These are phyloP conservation scores for Asbolus verrucosus DNA, from an alignment of 1,140 invertebrate genomes.

Conservation along the genomic window DNA sequence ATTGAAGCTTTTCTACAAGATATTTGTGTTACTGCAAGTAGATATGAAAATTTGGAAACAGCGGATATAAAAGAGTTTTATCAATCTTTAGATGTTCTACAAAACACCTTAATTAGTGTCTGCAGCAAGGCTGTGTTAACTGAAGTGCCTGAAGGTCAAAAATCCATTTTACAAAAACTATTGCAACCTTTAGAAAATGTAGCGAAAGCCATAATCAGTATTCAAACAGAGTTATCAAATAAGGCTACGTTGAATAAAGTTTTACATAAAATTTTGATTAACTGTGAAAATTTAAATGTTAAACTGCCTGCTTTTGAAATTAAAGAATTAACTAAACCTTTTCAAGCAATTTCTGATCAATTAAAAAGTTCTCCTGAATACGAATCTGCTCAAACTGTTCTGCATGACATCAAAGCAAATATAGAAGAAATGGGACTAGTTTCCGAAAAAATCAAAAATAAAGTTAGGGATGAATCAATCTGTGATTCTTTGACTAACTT, in stretches of 20 bases:
- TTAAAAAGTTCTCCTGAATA: slow-evolving; percentile 2
- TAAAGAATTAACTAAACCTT: background rate
- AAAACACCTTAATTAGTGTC: slow-evolving; percentile 59
- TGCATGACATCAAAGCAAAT: background rate
- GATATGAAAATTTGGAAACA: slow-evolving; percentile 29
- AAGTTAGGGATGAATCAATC: too few relatives aligned
- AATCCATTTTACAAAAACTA: slow-evolving; percentile 59
- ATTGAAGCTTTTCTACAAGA: slow-evolving; percentile 53
- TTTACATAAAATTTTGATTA: slow-evolving; percentile 27
- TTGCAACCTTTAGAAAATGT: slow-evolving; percentile 57
- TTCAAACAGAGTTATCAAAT: slow-evolving; percentile 49
- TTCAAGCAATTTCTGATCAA: background rate
- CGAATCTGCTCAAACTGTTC: background rate
- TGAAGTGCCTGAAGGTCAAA: slow-evolving; percentile 45
- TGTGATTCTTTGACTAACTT: too few relatives aligned
- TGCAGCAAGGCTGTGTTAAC: slow-evolving; percentile 58
- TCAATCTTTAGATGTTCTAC: slow-evolving; percentile 55
- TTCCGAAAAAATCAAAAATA: too few relatives aligned
- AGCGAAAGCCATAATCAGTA: slow-evolving; percentile 51
- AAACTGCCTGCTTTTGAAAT: background rate
- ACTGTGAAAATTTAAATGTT: background rate
- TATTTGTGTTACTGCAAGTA: slow-evolving; percentile 36
- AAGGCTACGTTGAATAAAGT: slow-evolving; percentile 43
- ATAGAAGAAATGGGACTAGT: background rate
- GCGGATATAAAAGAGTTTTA: slow-evolving; percentile 54